phyloP scores from a whole-genome alignment of 1,140 invertebrate genomes.

The Calephelis virginiensis region DNA sequence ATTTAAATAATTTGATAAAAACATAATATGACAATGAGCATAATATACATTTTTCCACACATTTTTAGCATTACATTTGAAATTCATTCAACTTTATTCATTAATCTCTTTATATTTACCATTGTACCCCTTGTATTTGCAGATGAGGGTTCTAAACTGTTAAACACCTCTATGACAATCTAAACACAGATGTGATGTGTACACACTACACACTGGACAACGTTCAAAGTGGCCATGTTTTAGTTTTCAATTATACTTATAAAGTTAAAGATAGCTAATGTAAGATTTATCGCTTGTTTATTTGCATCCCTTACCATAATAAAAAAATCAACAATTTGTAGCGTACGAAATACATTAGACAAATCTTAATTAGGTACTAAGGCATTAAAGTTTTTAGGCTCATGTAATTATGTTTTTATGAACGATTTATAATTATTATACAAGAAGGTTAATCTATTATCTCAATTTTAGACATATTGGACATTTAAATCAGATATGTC shows the following conservation, averaged over 20 bases:
- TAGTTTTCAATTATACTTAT: background rate
- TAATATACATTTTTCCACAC: background rate
- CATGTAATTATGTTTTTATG: too few species aligned
- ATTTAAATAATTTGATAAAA: background rate
- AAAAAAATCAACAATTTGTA: too few species aligned
- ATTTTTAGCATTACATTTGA: background rate
- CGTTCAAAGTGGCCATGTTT: background rate
- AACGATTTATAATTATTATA: too few species aligned
- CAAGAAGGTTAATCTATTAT: too few species aligned
- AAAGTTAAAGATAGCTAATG: background rate
- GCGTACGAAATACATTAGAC: too few species aligned
- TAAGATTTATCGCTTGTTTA: background rate
- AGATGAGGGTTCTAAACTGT: slow-evolving; percentile 43
- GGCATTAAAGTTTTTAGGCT: too few species aligned
- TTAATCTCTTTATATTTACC: background rate
- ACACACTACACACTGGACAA: slow-evolving; percentile 56
- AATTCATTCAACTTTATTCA: background rate
- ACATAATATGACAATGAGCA: slow-evolving; percentile 18
- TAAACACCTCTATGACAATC: slow-evolving; percentile 56
- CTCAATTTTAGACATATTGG: too few species aligned
- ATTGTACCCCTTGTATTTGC: slow-evolving; percentile 35
- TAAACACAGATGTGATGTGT: slow-evolving; percentile 66
- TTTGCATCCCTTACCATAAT: too few species aligned
- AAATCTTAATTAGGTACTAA: too few species aligned
- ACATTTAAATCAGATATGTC: too few species aligned